Evolutionary conservation across 2,797 vertebrate genomes (phyloP), one percentile per base, ranked within the genome.

Genomic region (Micropoecilia bifurca): DNA sequence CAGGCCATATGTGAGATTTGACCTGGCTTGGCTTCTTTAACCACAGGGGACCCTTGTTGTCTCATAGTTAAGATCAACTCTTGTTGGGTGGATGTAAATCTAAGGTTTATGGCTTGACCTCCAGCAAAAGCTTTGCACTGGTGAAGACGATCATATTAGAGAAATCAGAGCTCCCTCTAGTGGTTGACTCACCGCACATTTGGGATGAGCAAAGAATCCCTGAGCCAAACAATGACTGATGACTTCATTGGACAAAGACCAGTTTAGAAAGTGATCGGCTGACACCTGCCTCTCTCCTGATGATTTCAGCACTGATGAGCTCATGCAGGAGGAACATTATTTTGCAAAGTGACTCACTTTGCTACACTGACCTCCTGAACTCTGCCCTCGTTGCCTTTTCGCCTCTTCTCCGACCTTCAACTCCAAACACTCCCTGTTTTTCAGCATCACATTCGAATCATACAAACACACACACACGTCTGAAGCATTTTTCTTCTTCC

Each of bases 111-210:
- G 22, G 47, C 53, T 80, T 68, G 73, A 85, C 77, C 79, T 36
- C 41, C 63, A 75, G 50, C 13, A 83, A 74, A 75, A 75, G 30
- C 41, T 79, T 13, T 79, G 45, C 6, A 79, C 82, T 77, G 71
- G 83, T 63, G 48, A 76, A n/a, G 75, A 16, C n/a, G 1, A 1
- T n/a, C 46, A 47, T 28, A 89, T 90, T 50, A 73, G 86, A 89
- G 93, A 84, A 92, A 79, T 83, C 89, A 89, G 88, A 90, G 90
- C 91, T 85, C 93, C 92, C 91, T 91, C 93, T 93, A 87, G 84
- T 80, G 93, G 90, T 41, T 3, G 1, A 36, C 18, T 78, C 28
- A 8, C n/a, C 13, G 28, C 22, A n/a, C 4, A 71, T 45, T 45
- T n/a, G 41, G 16, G 68, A 6, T n/a, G 6, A 25, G 18, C 36